Evolutionary conservation across 1,140 invertebrate genomes (phyloP), one percentile per base, ranked within the genome.

Genomic region (Sycophila sp.): DNA sequence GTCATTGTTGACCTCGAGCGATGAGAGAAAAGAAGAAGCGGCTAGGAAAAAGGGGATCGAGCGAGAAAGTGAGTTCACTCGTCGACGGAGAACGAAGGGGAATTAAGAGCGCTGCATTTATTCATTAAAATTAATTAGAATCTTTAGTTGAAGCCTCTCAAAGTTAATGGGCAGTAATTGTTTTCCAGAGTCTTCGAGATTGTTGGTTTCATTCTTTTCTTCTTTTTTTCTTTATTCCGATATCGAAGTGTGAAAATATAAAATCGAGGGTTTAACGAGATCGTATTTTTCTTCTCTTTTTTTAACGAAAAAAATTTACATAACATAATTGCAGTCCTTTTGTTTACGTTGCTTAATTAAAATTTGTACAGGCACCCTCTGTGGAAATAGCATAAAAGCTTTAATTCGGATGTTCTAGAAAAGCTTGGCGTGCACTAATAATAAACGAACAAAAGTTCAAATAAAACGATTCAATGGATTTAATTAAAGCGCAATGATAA

Each of bases 401-500:
- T n/a, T n/a, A n/a, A n/a, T n/a, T n/a, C n/a, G n/a, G n/a, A n/a
- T n/a, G n/a, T n/a, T n/a, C n/a, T n/a, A n/a, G n/a, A n/a, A n/a
- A n/a, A n/a, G n/a, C n/a, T n/a, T n/a, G n/a, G n/a, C n/a, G n/a
- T n/a, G n/a, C n/a, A n/a, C n/a, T n/a, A n/a, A n/a, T n/a, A n/a
- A n/a, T n/a, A n/a, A n/a, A n/a, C n/a, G n/a, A n/a, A n/a, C n/a
- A n/a, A n/a, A n/a, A n/a, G n/a, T n/a, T n/a, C n/a, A n/a, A n/a
- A n/a, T n/a, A n/a, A n/a, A 65, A 49, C n/a, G 36, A 24, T 15
- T 38, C 40, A 53, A 59, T 49, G 40, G 17, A 6, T 36, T 59
- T 68, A 59, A 68, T 68, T 68, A 59, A 26, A 69, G 34, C n/a
- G 17, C 13, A 53, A 62, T 60, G 49, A 68, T 59, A 68, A 59